Percentiles rank a stretch among this genome's conserved stretches.
phyloP scores from a whole-genome alignment of 2,113 vertebrate genomes.

The Psittacara wagleri region DNA sequence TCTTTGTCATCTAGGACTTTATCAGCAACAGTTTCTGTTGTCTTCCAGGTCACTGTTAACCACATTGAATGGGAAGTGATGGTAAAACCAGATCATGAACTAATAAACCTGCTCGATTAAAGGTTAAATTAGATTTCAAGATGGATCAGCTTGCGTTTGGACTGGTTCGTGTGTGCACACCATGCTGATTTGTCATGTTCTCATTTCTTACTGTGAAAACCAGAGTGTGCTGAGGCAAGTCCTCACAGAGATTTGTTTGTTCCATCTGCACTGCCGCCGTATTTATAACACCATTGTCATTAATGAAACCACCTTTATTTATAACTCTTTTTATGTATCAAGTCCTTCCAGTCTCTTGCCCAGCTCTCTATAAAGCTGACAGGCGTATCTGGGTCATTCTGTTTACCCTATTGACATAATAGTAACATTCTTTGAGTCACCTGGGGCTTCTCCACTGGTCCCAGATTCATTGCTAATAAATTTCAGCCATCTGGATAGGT shows the following conservation, averaged over 20 bases:
- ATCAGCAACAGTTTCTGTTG: slow-evolving; percentile 9
- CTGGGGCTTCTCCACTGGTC: slow-evolving; percentile 38
- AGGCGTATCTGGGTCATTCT: neutral
- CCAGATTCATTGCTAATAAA: neutral
- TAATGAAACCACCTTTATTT: neutral
- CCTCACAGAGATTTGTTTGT: neutral
- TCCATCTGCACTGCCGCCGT: neutral
- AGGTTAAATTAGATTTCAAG: slow-evolving; percentile 1
- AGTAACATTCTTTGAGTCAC: slow-evolving; percentile 40
- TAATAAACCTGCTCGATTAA: slow-evolving; percentile 3
- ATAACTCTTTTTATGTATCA: neutral
- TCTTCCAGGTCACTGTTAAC: slow-evolving; percentile 31
- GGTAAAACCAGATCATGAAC: neutral
- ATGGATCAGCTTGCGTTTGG: neutral
- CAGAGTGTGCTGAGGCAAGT: neutral
- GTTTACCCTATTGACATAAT: slow-evolving; percentile 35
- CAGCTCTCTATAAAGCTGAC: neutral
- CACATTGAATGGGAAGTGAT: neutral
- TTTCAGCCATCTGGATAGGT: slow-evolving; percentile 37
- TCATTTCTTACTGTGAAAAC: neutral
- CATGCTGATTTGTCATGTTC: neutral
- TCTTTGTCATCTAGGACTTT: neutral
- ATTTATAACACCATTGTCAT: neutral
- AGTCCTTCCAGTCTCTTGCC: neutral
- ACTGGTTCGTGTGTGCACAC: neutral